Evolutionary conservation across 2,797 vertebrate genomes (phyloP), one percentile per base, ranked within the genome.

Genomic region (Setipinna tenuifilis): DNA sequence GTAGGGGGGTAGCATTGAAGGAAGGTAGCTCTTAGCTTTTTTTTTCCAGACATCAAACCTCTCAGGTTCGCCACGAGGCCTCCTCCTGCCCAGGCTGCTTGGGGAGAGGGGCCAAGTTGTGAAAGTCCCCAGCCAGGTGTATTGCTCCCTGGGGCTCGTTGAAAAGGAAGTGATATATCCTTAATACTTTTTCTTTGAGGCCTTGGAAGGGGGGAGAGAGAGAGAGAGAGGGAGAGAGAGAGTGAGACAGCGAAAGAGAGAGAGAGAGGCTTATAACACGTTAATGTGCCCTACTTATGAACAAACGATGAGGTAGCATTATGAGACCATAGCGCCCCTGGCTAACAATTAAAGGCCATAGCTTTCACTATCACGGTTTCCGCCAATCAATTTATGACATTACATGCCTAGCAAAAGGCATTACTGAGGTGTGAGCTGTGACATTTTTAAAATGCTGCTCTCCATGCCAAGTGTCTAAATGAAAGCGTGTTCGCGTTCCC

Each of bases 71-170:
- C 90, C 88, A 89, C 90, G 54, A 87, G 92, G 92, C 91, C 84
- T 82, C 93, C 91, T 94, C 94, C 94, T 93, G 94, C 92, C 91
- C 81, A 89, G 92, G 89, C 92, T 93, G 94, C 94, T 94, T 89
- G 92, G 93, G 93, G 93, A 95, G 93, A 93, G 93, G 94, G 95
- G 94, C 94, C 95, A 95, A 95, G 95, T 94, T 95, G 94, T 93
- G 95, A 95, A 95, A 78, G 71, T 78, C 71, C 71, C 71, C 71
- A 78, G 94, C 95, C 94, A 95, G 94, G 95, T 95, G 91, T 94
- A 95, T 94, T 94, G 94, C 93, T 94, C 94, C 95, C 95, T 83
- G 90, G 95, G 94, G 94, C 87, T 93, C 90, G 89, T 90, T 93
- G 91, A 93, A 94, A 93, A 89, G 94, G 92, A 94, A 94, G 92